Evolutionary conservation across 2,888 invertebrate genomes (phyloP).

Genomic region (Lasioglossum marginatum): DNA sequence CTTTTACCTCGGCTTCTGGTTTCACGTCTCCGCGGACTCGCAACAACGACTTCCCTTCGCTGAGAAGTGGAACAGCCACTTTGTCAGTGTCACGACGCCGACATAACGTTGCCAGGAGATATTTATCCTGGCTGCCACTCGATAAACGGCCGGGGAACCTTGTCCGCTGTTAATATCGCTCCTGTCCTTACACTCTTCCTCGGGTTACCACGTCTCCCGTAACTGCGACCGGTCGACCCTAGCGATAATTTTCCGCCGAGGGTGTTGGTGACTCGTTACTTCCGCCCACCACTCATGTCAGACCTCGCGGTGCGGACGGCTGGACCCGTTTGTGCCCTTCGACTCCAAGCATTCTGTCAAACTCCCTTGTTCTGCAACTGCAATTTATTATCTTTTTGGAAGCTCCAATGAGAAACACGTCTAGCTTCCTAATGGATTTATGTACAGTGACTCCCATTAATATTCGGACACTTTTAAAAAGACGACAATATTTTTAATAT

Average conservation of each 20-base stretch:
- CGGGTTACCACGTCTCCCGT: slow-evolving; percentile 20
- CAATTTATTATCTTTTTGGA: not conserved
- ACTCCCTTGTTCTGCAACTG: not conserved
- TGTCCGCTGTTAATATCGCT: slow-evolving; percentile 36
- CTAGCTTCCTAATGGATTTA: not conserved
- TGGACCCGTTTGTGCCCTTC: not conserved
- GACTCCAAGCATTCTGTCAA: not conserved
- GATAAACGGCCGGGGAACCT: slow-evolving; percentile 44
- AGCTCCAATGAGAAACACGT: not conserved
- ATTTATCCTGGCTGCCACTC: slow-evolving; percentile 50
- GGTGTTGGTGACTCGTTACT: not conserved
- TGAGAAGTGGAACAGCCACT: slow-evolving; percentile 52
- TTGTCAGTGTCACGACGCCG: slow-evolving; percentile 48
- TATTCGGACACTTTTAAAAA: too few species aligned
- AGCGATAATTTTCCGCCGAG: slow-evolving; percentile 8
- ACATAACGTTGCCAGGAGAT: slow-evolving; percentile 49
- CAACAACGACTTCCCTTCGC: not conserved
- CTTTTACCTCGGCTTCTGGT: not conserved
- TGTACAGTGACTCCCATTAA: too few species aligned
- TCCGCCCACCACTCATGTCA: not conserved
- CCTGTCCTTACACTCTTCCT: slow-evolving; percentile 28
- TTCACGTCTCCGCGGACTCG: not conserved
- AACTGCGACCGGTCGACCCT: not conserved
- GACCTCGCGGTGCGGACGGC: not conserved
- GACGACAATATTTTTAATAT: too few species aligned